A percentile compares a stretch with the other conserved stretches of the same genome.
Evolutionary conservation across 2,797 vertebrate species (phyloP).

Genomic region (Tarsius wallacei): DNA sequence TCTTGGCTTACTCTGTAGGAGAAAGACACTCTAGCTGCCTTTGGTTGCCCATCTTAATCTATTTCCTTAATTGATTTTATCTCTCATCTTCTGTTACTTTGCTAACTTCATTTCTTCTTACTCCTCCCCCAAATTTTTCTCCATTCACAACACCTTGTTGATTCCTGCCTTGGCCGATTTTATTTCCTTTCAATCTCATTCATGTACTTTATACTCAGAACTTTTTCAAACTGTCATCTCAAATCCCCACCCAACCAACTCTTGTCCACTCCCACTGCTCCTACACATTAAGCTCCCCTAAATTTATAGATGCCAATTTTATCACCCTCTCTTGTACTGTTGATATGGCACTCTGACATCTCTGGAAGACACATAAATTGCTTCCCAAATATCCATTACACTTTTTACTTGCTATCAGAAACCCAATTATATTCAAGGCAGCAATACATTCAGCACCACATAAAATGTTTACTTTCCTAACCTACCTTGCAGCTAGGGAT

Average conservation of each 20-base stretch:
- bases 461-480: background rate
- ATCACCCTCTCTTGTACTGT: background rate
- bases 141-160: background rate
- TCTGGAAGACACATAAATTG: background rate
- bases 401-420: background rate
- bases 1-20: no score
- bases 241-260: background rate
- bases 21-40: no score
- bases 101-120: background rate
- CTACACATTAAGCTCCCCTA: background rate
- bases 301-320: background rate
- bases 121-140: background rate
- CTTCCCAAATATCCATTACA: background rate
- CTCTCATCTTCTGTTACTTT: background rate
- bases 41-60: no score
- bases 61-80: background rate
- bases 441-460: background rate
- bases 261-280: background rate
- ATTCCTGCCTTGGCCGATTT: background rate
- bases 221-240: background rate
- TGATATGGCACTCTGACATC: background rate
- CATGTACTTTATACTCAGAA: background rate
- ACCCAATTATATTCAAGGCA: background rate
- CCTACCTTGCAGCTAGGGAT: background rate
- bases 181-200: background rate